phyloP scores from a whole-genome alignment of 2,797 vertebrate genomes.

The Clarias laeviceps region DNA sequence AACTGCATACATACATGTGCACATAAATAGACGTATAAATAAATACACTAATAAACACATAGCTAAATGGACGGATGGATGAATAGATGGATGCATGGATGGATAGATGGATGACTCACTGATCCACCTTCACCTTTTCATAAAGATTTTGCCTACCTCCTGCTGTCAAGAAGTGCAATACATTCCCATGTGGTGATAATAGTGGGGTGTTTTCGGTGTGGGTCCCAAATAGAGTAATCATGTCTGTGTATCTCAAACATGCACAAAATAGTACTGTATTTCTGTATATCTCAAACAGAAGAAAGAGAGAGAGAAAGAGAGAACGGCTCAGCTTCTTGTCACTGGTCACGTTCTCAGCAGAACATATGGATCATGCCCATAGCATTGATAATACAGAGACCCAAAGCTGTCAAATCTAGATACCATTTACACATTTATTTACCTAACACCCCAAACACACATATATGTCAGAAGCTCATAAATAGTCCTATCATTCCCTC shows the following conservation, averaged over 20 bases:
- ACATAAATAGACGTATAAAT: neutral
- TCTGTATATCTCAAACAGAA: neutral
- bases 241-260: conserved; percentile 12
- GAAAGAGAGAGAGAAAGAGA: neutral
- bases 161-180: neutral
- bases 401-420: conserved; percentile 26
- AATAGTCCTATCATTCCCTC: neutral
- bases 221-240: neutral
- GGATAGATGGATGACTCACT: neutral
- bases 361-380: neutral
- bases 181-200: neutral
- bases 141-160: neutral
- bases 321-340: neutral
- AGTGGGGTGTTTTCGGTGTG: too few relatives aligned
- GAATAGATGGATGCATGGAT: neutral
- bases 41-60: neutral
- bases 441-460: conserved; percentile 9
- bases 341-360: conserved; percentile 1
- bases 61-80: neutral
- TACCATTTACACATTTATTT: conserved; percentile 8
- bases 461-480: neutral
- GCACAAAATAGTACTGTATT: neutral
- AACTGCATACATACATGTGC: neutral
- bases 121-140: neutral
- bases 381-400: conserved; percentile 1